Base-by-base conservation (phyloP, 1,140 invertebrate species). In the Drosophila rufa region DNA sequence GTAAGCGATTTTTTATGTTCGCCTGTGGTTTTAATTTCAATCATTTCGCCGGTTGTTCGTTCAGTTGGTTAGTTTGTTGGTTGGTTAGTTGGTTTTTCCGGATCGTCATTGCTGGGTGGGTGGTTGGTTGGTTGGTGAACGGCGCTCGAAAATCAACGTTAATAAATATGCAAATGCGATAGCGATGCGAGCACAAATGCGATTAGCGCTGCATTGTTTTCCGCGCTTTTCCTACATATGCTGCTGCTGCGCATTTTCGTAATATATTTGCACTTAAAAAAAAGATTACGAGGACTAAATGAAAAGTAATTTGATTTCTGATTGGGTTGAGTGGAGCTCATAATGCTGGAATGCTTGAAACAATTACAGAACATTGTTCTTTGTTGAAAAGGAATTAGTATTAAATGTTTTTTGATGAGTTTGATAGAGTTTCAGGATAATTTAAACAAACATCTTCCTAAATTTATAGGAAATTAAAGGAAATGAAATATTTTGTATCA, bases 1-100 rank as follows among this genome's bases (percentile, higher is more conserved):
- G 78, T 89, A 89, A 89, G 85, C 85, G 85, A 90, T 85, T 89
- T 89, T 89, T 89, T 89, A 85, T 90, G 86, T 89, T 76, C 79
- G 84, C 75, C 61, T 79, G 85, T 69, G 86, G 85, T 89, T 89
- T 87, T 89, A 90, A 89, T 90, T 89, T 89, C 81, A 89, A 89
- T 89, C 85, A 89, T 89, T 89, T 90, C 56, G 62, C 66, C 62
- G 75, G 79, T 65, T 69, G 62, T 57, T 56, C 62, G 76, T 45
- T 60, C 40, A 42, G 45, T 59, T 66, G 82, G 82, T 66, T 67
- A 68, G 82, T 64, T 68, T 67, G 76, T 68, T 33, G 48, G 51
- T 59, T 46, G 66, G 73, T 80, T 70, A 65, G 61, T 61, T 67
- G 75, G 53, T 58, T 66, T 65, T 47, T 38, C 62, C 40, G 42